Percentiles rank a stretch among this genome's conserved stretches.
Evolutionary conservation across 2,113 vertebrate genomes (phyloP).

Genomic region (Lepus timidus): DNA sequence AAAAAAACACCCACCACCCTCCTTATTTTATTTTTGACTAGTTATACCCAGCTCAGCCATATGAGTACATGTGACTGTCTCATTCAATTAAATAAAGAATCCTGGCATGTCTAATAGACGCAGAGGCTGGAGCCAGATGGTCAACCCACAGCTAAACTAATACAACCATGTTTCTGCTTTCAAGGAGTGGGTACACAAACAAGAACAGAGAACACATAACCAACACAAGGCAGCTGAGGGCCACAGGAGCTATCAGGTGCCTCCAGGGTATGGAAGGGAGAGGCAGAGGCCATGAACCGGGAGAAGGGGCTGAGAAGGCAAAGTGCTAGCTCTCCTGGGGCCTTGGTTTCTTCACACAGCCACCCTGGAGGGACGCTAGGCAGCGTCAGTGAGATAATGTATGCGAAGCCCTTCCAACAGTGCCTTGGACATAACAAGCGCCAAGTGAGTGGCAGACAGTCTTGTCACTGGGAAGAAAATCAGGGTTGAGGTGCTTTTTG

Average conservation of each 20-base stretch:
- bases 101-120: background rate
- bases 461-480: background rate
- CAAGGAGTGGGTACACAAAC: background rate
- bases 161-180: background rate
- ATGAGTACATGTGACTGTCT: background rate
- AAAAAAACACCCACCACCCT: background rate
- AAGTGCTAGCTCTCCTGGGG: background rate
- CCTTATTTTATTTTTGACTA: slow-evolving; percentile 50
- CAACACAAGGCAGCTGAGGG: background rate
- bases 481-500: background rate
- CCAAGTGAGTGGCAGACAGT: background rate
- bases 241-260: background rate
- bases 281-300: background rate
- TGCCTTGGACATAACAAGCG: background rate
- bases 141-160: background rate
- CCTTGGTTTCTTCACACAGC: background rate
- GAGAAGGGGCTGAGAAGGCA: slow-evolving; percentile 1
- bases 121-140: background rate
- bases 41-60: background rate
- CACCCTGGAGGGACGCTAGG: background rate
- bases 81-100: slow-evolving; percentile 54
- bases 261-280: background rate
- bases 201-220: background rate
- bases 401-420: background rate
- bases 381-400: background rate